phyloP scores from a whole-genome alignment of 2,113 vertebrate species.

The Oncorhynchus nerka region DNA sequence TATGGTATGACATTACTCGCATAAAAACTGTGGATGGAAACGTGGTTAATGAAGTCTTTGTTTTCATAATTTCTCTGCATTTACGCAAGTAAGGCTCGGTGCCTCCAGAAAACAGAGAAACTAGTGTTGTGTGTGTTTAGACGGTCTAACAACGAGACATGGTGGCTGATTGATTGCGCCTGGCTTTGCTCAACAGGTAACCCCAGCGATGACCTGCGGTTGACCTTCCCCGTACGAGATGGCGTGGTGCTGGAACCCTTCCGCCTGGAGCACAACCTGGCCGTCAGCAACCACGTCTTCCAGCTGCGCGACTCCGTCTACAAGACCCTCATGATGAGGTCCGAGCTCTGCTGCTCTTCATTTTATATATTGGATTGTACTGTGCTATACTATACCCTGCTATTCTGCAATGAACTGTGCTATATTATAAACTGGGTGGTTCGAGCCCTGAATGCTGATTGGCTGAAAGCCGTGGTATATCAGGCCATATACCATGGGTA shows the following conservation, averaged over 20 bases:
- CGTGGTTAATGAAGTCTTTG: no score
- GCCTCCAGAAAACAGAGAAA: not conserved
- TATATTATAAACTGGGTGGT: no score
- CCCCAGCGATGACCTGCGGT: conserved; percentile 85
- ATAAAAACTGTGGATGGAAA: no score
- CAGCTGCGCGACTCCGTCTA: conserved; percentile 90
- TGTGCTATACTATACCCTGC: no score
- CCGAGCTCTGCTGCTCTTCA: not conserved
- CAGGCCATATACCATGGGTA: no score
- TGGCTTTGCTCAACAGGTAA: conserved; percentile 60
- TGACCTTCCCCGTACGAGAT: conserved; percentile 90
- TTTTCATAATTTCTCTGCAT: not conserved
- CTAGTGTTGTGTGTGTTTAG: no score
- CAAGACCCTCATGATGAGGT: conserved; percentile 90
- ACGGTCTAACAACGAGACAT: not conserved
- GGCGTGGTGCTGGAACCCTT: conserved; percentile 93
- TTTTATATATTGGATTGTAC: not conserved
- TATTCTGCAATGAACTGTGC: no score
- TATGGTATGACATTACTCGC: no score
- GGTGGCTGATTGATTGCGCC: no score
- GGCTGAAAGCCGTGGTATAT: no score
- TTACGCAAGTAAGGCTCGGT: not conserved
- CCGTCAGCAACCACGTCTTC: conserved; percentile 93
- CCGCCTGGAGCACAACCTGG: conserved; percentile 92
- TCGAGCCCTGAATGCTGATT: no score